These are phyloP conservation scores for Hypotaenidia okinawae DNA, from an alignment of 2,797 vertebrate genomes.

Conservation along the genomic window DNA sequence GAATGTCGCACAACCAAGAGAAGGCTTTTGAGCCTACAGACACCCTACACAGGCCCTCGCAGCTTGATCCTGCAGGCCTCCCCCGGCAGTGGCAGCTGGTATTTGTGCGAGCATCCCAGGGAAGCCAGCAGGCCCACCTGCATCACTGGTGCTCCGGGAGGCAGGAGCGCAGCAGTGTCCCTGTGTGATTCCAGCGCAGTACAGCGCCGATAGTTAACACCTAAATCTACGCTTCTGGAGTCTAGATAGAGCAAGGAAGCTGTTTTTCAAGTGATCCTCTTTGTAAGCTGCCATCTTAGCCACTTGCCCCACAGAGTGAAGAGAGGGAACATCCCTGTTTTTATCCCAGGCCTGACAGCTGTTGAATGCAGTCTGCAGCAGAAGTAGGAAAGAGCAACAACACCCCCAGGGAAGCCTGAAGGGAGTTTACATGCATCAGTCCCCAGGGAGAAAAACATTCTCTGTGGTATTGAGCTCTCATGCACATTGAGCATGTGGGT, in stretches of 20 bases:
- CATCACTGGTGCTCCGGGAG: not conserved
- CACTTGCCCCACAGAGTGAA: not conserved
- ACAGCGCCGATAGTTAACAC: not conserved
- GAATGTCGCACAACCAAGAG: conserved; percentile 16
- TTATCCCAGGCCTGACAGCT: not conserved
- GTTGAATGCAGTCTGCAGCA: not conserved
- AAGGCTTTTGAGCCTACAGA: not conserved
- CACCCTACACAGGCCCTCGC: not conserved
- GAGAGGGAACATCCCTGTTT: not conserved
- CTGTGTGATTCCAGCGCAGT: fast-evolving
- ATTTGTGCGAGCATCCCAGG: not conserved
- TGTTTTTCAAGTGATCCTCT: not conserved
- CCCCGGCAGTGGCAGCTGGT: not conserved
- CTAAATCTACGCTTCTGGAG: not conserved
- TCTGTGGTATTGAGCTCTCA: not conserved
- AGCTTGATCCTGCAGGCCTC: not conserved
- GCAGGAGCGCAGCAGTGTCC: not conserved
- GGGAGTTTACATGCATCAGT: not conserved
- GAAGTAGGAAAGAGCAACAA: not conserved
- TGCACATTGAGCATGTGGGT: fast-evolving
- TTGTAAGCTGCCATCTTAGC: not conserved
- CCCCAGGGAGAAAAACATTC: not conserved
- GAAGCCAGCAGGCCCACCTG: not conserved
- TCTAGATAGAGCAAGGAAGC: not conserved
- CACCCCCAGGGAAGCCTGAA: not conserved